Evolutionary conservation across 2,888 invertebrate genomes (phyloP), one percentile per base, ranked within the genome.

Genomic region (Hoplodrina blanda): DNA sequence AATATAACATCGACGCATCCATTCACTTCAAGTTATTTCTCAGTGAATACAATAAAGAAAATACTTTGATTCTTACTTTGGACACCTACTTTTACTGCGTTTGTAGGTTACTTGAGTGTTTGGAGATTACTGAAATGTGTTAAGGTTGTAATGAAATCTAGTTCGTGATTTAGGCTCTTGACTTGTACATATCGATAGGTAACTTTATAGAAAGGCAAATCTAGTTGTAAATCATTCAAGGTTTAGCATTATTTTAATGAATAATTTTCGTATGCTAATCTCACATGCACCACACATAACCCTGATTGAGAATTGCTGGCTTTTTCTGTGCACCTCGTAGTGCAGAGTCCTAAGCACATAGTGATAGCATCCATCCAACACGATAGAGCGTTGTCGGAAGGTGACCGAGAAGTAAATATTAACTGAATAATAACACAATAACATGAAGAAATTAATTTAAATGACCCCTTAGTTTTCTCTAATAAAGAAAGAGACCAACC

Each of bases 1-100:
- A 68, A 50, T 30, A 46, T 62, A 63, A 77, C 52, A 54, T 46
- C 56, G 54, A 82, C 46, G 50, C 66, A 64, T 81, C 66, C 82
- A 72, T 78, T 66, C 63, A 78, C 63, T 78, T 67, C 41, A 55
- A 52, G 37, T 71, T 63, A 50, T 52, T 61, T 44, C 41, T 64
- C 54, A 25, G 19, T 37, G 59, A 20, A 33, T 54, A 46, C 8
- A 63, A 56, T 50, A 59, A 62, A 61, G 60, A 73, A 73, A 76
- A 73, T 78, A 61, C 30, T 52, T 17, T 15, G 5, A 54, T 30
- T 25, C n/a, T 46, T n/a, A 44, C 44, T 55, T 59, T n/a, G 50
- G 59, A 60, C 44, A 59, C n/a, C 15, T 30, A 62, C n/a, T 46
- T 57, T n/a, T n/a, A 37, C 25, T 61, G 15, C 15, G 15, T 46